Percentiles rank a stretch among this genome's conserved stretches.
Conservation (phyloP, 2,888 invertebrate species). For the Cantharis nigra region DNA sequence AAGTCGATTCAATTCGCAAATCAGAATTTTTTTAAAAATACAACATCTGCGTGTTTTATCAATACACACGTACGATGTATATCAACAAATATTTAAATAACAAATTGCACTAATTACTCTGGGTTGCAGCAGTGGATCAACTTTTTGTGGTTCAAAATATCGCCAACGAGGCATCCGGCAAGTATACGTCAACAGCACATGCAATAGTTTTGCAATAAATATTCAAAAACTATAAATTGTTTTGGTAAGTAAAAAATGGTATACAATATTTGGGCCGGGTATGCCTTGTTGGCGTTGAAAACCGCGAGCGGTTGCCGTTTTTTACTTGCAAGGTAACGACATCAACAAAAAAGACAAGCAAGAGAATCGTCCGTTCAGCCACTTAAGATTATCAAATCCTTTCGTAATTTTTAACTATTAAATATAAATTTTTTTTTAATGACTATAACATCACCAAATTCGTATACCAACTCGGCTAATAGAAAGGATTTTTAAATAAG, state of each 20-base stretch:
- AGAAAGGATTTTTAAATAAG: slow-evolving; percentile 22
- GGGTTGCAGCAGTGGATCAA: slow-evolving; percentile 11
- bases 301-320: slow-evolving; percentile 28
- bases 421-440: slow-evolving; percentile 38
- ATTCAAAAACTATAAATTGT: slow-evolving; percentile 39
- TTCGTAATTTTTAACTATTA: slow-evolving; percentile 36
- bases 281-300: slow-evolving; percentile 31
- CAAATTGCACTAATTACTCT: slow-evolving; percentile 32
- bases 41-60: slow-evolving; percentile 16
- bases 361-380: slow-evolving; percentile 16
- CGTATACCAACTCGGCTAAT: slow-evolving; percentile 41
- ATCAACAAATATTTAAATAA: slow-evolving; percentile 30
- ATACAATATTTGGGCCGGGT: slow-evolving; percentile 36
- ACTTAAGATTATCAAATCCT: slow-evolving; percentile 13
- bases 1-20: slow-evolving; percentile 24
- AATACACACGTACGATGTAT: slow-evolving; percentile 10
- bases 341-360: slow-evolving; percentile 27
- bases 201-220: slow-evolving; percentile 36
- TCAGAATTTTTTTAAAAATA: slow-evolving; percentile 26
- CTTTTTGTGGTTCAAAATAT: slow-evolving; percentile 1
- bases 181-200: slow-evolving; percentile 35
- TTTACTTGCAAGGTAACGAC: slow-evolving; percentile 25
- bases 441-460: slow-evolving; percentile 44
- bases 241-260: slow-evolving; percentile 34
- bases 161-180: slow-evolving; percentile 24